Percentiles rank a stretch among this genome's conserved stretches.
Conservation (phyloP, 2,888 invertebrate genomes). For the Sinohyriopsis cumingii region DNA sequence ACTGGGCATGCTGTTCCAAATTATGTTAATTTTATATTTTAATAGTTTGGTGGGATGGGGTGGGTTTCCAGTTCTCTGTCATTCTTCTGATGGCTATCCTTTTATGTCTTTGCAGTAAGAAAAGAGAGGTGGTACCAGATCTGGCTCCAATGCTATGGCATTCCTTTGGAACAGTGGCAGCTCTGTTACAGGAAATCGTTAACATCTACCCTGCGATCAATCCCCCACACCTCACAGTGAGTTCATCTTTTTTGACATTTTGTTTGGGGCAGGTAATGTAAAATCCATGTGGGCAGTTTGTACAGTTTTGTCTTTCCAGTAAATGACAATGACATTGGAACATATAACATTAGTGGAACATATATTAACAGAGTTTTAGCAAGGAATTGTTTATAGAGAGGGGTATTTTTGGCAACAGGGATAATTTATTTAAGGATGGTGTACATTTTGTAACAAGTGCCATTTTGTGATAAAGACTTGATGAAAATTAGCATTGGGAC, state of each 20-base stretch:
- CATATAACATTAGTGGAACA: too few relatives aligned
- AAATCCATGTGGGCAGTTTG: background rate
- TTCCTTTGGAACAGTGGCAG: slow-evolving; percentile 96
- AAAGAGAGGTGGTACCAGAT: slow-evolving; percentile 92
- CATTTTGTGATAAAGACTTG: too few relatives aligned
- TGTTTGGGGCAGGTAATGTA: too few relatives aligned
- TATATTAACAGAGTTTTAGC: too few relatives aligned
- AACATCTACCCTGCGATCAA: slow-evolving; percentile 99
- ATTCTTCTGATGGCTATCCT: background rate
- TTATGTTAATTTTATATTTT: background rate
- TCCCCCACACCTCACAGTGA: slow-evolving; percentile 93
- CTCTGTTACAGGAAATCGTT: slow-evolving; percentile 93
- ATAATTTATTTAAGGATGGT: too few relatives aligned
- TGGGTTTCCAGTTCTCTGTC: background rate
- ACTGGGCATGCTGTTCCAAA: too few relatives aligned
- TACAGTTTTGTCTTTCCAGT: background rate
- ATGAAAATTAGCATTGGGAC: too few relatives aligned
- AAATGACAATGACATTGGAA: background rate
- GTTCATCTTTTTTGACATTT: slow-evolving; percentile 17
- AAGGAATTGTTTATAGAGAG: too few relatives aligned
- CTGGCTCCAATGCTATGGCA: slow-evolving; percentile 99
- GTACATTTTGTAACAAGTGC: too few relatives aligned
- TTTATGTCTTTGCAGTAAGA: slow-evolving; percentile 78
- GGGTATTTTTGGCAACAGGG: too few relatives aligned
- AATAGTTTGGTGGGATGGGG: background rate